Evolutionary conservation across 2,888 invertebrate genomes (phyloP), one percentile per base, ranked within the genome.

Genomic region (Perithous albicinctus): DNA sequence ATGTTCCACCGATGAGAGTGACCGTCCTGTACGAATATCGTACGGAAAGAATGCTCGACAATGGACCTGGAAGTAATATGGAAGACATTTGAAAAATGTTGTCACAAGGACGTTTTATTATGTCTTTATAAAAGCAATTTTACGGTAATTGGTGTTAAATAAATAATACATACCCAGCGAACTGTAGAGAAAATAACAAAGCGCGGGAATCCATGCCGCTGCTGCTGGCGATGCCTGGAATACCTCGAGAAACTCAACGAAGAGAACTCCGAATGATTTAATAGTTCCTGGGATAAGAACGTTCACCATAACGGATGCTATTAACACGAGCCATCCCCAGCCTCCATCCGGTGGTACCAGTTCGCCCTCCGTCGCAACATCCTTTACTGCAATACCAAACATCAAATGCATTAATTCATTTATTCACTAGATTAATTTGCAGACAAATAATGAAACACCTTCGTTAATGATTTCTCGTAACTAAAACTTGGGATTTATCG

Each of bases 101-200:
- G 8, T 20, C 48, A 2, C 48, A 46, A 12, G n/a, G 8, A 2
- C 4, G 1, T 1, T 26, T 51, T 32, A 41, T 4, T 18, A 43
- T 18, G 35, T 51, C 51, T 43, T 66, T 18, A 15, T 35, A n/a
- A n/a, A n/a, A n/a, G n/a, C n/a, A n/a, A n/a, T n/a, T n/a, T n/a
- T n/a, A n/a, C n/a, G n/a, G 7, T 32, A 61, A 64, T 72, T 18
- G 29, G 8, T n/a, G n/a, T 3, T 38, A 46, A 43, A 51, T 7
- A 38, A 61, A 0, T 90, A 91, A 61, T 63, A 26, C 94, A 94
- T 92, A 97, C 97, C 97, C 90, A 97, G 94, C 85, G 97, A 97
- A 92, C 97, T 97, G 94, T 97, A 97, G 2, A 97, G 94, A 92
- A 97, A 97, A 91, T 97, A 97, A 89, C 97, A 97, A 6, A 97